phyloP scores from a whole-genome alignment of 2,888 invertebrate genomes.

The Watsonalla cultraria region DNA sequence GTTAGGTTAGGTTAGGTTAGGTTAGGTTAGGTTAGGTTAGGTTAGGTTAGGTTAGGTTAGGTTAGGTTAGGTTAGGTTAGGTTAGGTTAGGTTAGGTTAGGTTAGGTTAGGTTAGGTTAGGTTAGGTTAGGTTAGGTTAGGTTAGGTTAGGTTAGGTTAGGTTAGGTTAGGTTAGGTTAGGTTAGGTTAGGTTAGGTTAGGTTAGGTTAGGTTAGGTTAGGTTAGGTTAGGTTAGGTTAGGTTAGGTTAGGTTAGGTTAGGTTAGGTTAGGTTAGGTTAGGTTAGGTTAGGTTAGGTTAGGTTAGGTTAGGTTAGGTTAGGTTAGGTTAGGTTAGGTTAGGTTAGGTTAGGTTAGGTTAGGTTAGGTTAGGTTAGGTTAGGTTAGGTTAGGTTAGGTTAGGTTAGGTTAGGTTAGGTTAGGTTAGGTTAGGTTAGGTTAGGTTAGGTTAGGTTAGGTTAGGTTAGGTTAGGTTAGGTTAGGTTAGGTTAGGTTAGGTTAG shows the following conservation, averaged over 20 bases:
- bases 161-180: conserved; percentile 11
- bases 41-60: not conserved
- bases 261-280: conserved; percentile 10
- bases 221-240: conserved; percentile 12
- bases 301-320: conserved; percentile 10
- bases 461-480: conserved; percentile 5
- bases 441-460: conserved; percentile 7
- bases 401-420: conserved; percentile 11
- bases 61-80: conserved; percentile 10
- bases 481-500: conserved; percentile 9
- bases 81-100: conserved; percentile 8
- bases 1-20: not conserved
- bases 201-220: conserved; percentile 13
- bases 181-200: conserved; percentile 13
- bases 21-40: not conserved
- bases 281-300: conserved; percentile 10
- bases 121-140: conserved; percentile 10
- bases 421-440: conserved; percentile 11
- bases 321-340: conserved; percentile 9
- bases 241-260: conserved; percentile 12
- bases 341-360: conserved; percentile 10
- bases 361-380: conserved; percentile 10
- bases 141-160: conserved; percentile 4
- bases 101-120: conserved; percentile 9
- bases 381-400: conserved; percentile 10